Conservation (phyloP, 2,797 vertebrate genomes). For the Euthynnus affinis region DNA sequence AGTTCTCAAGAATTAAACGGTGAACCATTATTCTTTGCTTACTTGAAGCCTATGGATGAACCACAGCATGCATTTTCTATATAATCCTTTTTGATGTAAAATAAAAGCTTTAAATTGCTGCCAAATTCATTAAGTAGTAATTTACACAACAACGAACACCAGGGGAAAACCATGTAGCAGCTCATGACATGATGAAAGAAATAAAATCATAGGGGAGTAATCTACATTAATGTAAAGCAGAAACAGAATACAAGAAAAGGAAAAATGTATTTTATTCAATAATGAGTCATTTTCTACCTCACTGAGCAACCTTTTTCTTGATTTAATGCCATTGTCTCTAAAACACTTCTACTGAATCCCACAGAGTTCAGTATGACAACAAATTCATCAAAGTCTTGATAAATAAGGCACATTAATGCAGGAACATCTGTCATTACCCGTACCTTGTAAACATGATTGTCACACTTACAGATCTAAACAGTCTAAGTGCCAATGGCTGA, state of each 20-base stretch:
- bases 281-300: background rate
- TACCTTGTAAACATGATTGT: constrained; percentile 56
- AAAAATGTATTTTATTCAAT: constrained; percentile 2
- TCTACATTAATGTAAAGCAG: background rate
- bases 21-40: background rate
- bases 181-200: background rate
- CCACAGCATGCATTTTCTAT: background rate
- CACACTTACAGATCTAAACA: constrained; percentile 56
- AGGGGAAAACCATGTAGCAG: background rate
- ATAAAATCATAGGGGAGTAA: background rate
- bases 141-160: background rate
- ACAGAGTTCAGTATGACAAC: constrained; percentile 6
- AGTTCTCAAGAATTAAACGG: constrained; percentile 1
- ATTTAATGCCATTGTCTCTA: constrained; percentile 4
- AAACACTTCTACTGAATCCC: constrained; percentile 11
- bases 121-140: background rate
- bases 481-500: constrained; percentile 30
- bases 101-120: background rate
- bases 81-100: background rate
- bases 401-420: constrained; percentile 28
- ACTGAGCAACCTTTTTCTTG: background rate
- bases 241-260: background rate
- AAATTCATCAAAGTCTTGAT: constrained; percentile 35
- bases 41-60: background rate
- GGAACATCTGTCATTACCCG: constrained; percentile 53